These are phyloP conservation scores for Nowickia ferox DNA, from an alignment of 2,888 invertebrate species.

Conservation along the genomic window DNA sequence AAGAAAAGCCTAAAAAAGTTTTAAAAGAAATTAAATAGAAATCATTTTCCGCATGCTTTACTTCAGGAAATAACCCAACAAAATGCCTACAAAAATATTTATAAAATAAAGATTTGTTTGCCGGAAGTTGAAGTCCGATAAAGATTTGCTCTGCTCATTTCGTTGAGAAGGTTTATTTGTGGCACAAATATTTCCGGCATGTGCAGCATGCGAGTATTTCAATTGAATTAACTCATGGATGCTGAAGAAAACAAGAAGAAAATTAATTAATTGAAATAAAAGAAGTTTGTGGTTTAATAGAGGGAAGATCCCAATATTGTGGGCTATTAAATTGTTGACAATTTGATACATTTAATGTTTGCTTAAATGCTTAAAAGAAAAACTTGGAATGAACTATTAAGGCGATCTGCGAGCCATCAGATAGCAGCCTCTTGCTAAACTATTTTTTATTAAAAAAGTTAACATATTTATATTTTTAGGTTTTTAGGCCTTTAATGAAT, in stretches of 20 bases:
- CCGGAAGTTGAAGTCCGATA: background rate
- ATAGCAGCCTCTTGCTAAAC: no score
- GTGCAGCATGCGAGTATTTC: background rate
- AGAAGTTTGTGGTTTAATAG: no score
- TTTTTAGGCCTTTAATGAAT: no score
- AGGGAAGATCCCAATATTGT: no score
- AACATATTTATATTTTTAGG: no score
- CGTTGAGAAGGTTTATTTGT: background rate
- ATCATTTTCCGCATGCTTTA: conserved; percentile 44
- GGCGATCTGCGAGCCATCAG: no score
- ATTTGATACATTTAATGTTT: no score
- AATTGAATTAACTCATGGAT: background rate
- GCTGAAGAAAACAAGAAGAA: background rate
- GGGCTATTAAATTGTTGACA: no score
- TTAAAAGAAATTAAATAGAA: conserved; percentile 1
- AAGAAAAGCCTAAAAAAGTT: background rate
- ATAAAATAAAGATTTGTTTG: background rate
- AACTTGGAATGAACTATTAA: no score
- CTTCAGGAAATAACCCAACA: background rate
- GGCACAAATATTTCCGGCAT: conserved; percentile 6
- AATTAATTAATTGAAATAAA: no score
- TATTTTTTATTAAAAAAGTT: no score
- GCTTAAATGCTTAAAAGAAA: no score
- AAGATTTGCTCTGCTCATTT: background rate
- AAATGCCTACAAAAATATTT: background rate